phyloP scores from a whole-genome alignment of 2,113 vertebrate genomes.

The Clinocottus analis region DNA sequence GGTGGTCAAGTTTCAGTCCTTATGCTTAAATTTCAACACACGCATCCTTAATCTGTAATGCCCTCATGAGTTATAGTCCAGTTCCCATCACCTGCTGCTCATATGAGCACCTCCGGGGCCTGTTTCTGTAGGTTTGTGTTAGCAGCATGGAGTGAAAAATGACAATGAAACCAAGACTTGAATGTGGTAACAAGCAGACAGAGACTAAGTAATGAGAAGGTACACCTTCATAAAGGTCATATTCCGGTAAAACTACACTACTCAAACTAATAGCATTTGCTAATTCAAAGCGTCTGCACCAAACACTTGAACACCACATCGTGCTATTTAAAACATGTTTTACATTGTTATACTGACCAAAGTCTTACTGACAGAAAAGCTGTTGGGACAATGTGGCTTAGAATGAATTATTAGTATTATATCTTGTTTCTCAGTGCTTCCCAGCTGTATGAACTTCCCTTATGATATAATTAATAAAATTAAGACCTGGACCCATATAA shows the following conservation, averaged over 20 bases:
- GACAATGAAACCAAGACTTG: slow-evolving; percentile 49
- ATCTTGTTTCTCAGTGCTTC: neutral
- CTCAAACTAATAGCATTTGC: slow-evolving; percentile 10
- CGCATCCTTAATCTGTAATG: slow-evolving; percentile 67
- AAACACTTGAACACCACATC: slow-evolving; percentile 7
- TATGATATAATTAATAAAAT: neutral
- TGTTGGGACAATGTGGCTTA: neutral
- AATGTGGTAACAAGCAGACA: slow-evolving; percentile 64
- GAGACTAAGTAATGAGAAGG: slow-evolving; percentile 65
- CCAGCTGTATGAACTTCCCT: neutral
- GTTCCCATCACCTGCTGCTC: slow-evolving; percentile 51
- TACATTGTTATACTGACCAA: neutral
- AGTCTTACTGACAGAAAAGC: neutral
- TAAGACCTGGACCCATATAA: neutral
- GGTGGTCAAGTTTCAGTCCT: slow-evolving; percentile 81
- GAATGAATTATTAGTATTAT: neutral
- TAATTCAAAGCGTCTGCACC: slow-evolving; percentile 12
- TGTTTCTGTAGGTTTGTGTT: slow-evolving; percentile 46
- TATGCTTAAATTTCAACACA: slow-evolving; percentile 81
- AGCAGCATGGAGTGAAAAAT: too few species aligned
- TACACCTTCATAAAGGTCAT: slow-evolving; percentile 32
- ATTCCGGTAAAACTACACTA: slow-evolving; percentile 43
- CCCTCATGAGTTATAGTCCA: slow-evolving; percentile 55
- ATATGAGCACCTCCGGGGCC: slow-evolving; percentile 60
- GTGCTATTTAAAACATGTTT: neutral